Evolutionary conservation across 2,113 vertebrate genomes (phyloP).

Genomic region (Microcebus murinus): DNA sequence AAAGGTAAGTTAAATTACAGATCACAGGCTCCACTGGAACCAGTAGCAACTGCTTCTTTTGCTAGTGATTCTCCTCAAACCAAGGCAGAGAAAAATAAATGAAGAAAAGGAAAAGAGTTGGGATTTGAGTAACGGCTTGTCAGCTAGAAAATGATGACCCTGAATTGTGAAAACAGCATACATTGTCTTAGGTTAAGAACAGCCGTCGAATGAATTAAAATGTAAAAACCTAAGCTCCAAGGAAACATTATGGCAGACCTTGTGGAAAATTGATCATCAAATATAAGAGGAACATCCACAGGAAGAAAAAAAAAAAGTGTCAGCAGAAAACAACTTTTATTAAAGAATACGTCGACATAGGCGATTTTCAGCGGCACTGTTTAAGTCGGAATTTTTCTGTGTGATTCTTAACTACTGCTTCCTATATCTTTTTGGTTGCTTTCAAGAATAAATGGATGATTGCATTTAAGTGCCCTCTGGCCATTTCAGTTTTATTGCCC

Average conservation of each 20-base stretch:
- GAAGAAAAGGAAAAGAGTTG: background rate
- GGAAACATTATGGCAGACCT: slow-evolving; percentile 67
- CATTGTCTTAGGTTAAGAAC: slow-evolving; percentile 51
- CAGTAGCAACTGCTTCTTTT: fast-evolving
- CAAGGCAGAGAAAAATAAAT: background rate
- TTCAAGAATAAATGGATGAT: slow-evolving; percentile 47
- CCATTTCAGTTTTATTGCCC: slow-evolving; percentile 42
- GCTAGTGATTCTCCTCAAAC: background rate
- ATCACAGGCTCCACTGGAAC: background rate
- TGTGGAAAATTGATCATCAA: slow-evolving; percentile 74
- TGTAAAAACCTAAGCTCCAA: slow-evolving; percentile 63
- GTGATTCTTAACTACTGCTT: slow-evolving; percentile 43
- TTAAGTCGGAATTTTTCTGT: background rate
- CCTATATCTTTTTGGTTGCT: background rate
- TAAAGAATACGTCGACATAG: slow-evolving; percentile 39
- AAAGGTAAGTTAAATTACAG: background rate
- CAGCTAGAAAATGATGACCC: slow-evolving; percentile 42
- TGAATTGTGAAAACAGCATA: background rate
- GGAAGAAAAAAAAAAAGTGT: background rate
- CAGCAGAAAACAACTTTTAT: slow-evolving; percentile 68
- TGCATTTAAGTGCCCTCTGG: slow-evolving; percentile 47
- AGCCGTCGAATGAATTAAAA: slow-evolving; percentile 60
- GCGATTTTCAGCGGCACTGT: slow-evolving; percentile 19
- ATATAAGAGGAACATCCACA: background rate
- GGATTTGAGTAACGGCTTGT: background rate